Conservation (phyloP, 2,797 vertebrate genomes). For the Rhabdomys pumilio region DNA sequence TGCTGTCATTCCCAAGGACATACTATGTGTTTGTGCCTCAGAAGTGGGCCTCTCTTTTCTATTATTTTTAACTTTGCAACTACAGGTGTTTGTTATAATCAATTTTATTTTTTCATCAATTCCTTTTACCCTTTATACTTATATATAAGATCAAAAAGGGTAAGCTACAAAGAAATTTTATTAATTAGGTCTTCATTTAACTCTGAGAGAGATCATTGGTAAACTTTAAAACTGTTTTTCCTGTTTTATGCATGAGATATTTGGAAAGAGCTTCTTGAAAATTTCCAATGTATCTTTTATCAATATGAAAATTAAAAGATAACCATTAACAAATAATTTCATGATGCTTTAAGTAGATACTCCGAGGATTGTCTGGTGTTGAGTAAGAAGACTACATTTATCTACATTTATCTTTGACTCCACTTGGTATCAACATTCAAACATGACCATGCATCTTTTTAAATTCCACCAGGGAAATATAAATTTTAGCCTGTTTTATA, state of each 20-base stretch:
- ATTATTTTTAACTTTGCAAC: background rate
- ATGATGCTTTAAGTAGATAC: background rate
- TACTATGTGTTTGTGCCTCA: background rate
- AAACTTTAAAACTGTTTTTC: background rate
- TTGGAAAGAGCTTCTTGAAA: background rate
- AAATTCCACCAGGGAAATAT: background rate
- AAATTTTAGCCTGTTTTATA: background rate
- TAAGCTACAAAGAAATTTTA: background rate
- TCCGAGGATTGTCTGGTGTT: background rate
- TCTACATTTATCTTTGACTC: conserved; percentile 6
- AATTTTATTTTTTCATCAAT: background rate
- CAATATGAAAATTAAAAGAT: conserved; percentile 9
- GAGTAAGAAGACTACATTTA: background rate
- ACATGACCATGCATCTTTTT: background rate
- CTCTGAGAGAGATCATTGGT: background rate
- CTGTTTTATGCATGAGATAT: background rate
- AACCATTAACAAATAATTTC: background rate
- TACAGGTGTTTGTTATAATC: background rate
- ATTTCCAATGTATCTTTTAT: background rate
- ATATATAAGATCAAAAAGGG: background rate
- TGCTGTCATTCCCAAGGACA: background rate
- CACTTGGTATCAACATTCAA: background rate
- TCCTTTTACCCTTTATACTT: conserved; percentile 4
- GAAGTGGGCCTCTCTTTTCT: background rate
- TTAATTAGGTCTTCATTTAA: background rate